Percentiles rank a stretch among this genome's conserved stretches.
Evolutionary conservation across 2,797 vertebrate species (phyloP).

Genomic region (Chelonia mydas): DNA sequence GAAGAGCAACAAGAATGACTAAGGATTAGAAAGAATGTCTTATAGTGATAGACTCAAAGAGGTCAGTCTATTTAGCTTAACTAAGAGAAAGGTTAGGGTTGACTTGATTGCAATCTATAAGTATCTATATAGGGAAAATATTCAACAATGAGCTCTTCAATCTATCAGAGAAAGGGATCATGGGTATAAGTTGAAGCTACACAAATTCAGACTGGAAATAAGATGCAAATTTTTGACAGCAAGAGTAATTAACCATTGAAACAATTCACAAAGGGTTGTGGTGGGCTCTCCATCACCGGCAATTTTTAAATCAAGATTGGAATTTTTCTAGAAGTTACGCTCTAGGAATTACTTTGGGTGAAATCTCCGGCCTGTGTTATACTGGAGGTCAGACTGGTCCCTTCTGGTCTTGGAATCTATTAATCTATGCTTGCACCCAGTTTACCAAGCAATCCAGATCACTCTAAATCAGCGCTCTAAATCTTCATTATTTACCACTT

Average conservation of each 20-base stretch:
- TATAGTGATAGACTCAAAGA: too few relatives aligned
- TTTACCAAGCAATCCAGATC: background rate
- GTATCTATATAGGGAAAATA: too few relatives aligned
- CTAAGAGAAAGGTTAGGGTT: too few relatives aligned
- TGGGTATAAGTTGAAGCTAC: too few relatives aligned
- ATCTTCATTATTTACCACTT: background rate
- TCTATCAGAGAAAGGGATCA: too few relatives aligned
- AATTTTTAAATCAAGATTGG: background rate
- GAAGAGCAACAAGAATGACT: too few relatives aligned
- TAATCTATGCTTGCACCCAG: background rate
- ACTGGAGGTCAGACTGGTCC: background rate
- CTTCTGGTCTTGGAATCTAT: background rate
- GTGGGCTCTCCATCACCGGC: background rate
- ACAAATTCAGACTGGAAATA: too few relatives aligned
- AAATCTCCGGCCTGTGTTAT: background rate
- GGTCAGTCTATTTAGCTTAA: too few relatives aligned
- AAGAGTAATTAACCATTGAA: background rate
- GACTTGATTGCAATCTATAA: too few relatives aligned
- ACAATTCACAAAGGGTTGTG: background rate
- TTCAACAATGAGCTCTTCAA: too few relatives aligned
- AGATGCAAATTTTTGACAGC: too few relatives aligned
- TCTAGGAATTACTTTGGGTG: background rate
- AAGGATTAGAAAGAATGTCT: too few relatives aligned
- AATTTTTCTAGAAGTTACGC: background rate
- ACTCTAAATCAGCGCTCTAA: background rate